Evolutionary conservation across 2,113 vertebrate species (phyloP).

Genomic region (Chauna torquata): DNA sequence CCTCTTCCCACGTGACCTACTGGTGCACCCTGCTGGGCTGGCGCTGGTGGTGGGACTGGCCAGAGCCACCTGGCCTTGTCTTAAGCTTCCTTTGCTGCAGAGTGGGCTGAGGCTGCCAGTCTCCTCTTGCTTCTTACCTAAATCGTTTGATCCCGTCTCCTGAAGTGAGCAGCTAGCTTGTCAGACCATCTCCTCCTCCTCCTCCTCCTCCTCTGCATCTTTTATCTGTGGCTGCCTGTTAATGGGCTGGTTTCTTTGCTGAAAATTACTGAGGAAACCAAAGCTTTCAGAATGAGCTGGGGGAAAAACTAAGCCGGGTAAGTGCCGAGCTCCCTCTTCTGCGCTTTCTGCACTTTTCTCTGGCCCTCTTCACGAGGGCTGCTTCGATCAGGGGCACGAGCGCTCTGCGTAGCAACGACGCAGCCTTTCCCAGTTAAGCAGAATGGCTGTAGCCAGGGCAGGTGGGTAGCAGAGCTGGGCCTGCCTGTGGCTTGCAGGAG

Average conservation of each 20-base stretch:
- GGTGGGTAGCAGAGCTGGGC: not conserved
- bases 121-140: not conserved
- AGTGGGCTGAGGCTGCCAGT: not conserved
- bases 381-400: not conserved
- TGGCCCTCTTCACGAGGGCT: not conserved
- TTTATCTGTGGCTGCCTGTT: not conserved
- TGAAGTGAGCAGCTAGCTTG: not conserved
- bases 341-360: not conserved
- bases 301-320: not conserved
- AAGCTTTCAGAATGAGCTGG: not conserved
- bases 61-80: not conserved
- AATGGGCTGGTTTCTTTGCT: not conserved
- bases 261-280: not conserved
- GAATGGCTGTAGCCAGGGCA: not conserved
- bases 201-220: not conserved
- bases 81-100: not conserved
- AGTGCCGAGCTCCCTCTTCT: not conserved
- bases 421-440: not conserved
- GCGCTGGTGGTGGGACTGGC: rapidly evolving
- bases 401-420: rapidly evolving
- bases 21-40: not conserved
- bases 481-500: too few species aligned
- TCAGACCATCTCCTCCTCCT: not conserved
- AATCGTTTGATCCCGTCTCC: not conserved
- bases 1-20: not conserved